Base-by-base conservation (phyloP, 2,797 vertebrate species). In the Dendrocincla tyrannina region DNA sequence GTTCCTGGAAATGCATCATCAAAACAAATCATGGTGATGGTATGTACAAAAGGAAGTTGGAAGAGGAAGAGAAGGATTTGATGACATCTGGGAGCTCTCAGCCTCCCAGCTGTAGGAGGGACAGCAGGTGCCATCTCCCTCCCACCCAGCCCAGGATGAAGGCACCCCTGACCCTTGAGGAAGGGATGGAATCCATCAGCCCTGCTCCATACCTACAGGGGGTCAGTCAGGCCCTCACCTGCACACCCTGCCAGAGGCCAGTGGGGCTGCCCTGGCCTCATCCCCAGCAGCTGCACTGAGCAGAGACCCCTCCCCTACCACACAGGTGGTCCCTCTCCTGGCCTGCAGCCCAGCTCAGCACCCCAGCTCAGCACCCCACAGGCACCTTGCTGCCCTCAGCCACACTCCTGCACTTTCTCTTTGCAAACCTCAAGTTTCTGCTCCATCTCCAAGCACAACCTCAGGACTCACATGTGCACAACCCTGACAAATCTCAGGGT, bases 301-400 rank as follows among this genome's bases (percentile, higher is more conserved):
- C 30, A 17, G 12, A 35, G 41, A 79, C 13, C 35, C 25, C 50
- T 44, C 33, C 28, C 32, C 23, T 32, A 44, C 32, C 11, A 9
- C 12, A 8, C 0, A 0, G 30, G 23, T 2, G n/a, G 30, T 5
- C 28, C 63, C 39, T 9, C 17, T 7, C 6, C 41, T 5, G 1
- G 11, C 63, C 79, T 11, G 24, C 9, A 18, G 28, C 17, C 30
- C 64, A 33, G 63, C 75, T 82, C 84, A 28, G n/a, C 3, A 1
- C 35, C 46, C 24, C 8, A 32, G 63, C 75, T 82, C 84, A 28
- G n/a, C 3, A 1, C 35, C 46, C 24, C 8, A 32, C 1, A 10
- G 74, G 59, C 35, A 41, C 66, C 53, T 42, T 7, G 35, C 52
- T 82, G 60, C 72, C 67, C 76, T 85, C 86, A 56, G 7, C 32